A percentile compares a stretch with the other conserved stretches of the same genome.
Evolutionary conservation across 2,113 vertebrate genomes (phyloP).

Genomic region (Mesitornis unicolor): DNA sequence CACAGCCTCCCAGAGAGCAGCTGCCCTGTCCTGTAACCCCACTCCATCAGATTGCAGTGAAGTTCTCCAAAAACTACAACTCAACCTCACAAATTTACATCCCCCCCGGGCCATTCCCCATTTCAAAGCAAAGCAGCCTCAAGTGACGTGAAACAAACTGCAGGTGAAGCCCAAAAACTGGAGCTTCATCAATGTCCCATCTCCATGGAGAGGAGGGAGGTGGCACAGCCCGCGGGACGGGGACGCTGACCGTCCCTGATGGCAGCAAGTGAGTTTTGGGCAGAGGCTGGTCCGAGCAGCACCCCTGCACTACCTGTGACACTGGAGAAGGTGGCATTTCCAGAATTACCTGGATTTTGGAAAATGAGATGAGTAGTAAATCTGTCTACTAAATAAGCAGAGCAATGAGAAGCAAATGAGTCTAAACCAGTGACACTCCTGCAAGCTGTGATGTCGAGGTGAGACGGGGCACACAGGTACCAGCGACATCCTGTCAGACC

Average conservation of each 20-base stretch:
- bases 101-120: not conserved
- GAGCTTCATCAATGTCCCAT: too few species aligned
- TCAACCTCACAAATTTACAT: accelerated
- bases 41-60: not conserved
- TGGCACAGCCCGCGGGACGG: not conserved
- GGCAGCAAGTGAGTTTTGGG: not conserved
- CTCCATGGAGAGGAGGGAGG: too few species aligned
- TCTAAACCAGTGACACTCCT: not conserved
- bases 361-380: not conserved
- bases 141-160: not conserved
- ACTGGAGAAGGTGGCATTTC: not conserved
- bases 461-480: too few species aligned
- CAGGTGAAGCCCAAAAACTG: accelerated
- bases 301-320: not conserved
- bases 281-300: not conserved
- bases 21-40: too few species aligned
- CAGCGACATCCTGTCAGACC: not conserved
- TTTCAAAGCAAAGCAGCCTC: not conserved
- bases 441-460: not conserved
- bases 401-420: too few species aligned
- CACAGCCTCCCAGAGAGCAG: too few species aligned
- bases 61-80: not conserved
- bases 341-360: not conserved
- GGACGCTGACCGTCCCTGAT: accelerated
- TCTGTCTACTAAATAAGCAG: too few species aligned